phyloP scores from a whole-genome alignment of 2,888 invertebrate genomes.

The Muschampia plurimacula region DNA sequence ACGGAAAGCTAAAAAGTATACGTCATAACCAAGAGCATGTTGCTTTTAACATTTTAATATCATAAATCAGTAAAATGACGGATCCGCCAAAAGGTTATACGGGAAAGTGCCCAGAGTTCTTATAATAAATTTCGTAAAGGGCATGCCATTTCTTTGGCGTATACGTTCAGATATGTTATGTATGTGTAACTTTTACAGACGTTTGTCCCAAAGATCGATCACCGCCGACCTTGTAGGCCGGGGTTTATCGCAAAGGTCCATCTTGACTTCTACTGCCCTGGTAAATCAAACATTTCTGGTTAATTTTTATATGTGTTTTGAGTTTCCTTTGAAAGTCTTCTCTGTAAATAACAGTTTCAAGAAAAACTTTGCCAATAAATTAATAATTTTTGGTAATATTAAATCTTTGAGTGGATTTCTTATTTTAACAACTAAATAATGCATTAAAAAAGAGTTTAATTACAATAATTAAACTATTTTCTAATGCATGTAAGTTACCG shows the following conservation, averaged over 20 bases:
- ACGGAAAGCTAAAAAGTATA: not conserved
- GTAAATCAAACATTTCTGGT: conserved; percentile 7
- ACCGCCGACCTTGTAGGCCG: conserved; percentile 14
- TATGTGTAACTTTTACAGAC: not conserved
- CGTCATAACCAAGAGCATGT: not conserved
- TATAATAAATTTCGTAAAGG: conserved; percentile 33
- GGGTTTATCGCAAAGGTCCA: conserved; percentile 30
- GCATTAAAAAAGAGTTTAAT: too few relatives aligned
- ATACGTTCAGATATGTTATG: not conserved
- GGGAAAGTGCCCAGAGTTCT: conserved; percentile 28
- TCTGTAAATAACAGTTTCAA: not conserved
- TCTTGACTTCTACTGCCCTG: conserved; percentile 16
- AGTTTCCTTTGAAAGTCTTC: conserved; percentile 3
- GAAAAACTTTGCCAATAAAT: not conserved
- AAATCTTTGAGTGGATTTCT: not conserved
- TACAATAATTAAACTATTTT: too few relatives aligned
- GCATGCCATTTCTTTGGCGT: conserved; percentile 31
- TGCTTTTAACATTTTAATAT: conserved; percentile 27
- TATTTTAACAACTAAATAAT: too few relatives aligned
- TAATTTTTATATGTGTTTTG: not conserved
- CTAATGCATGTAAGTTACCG: too few relatives aligned
- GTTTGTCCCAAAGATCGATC: conserved; percentile 27
- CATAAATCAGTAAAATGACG: conserved; percentile 27
- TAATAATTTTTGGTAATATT: not conserved
- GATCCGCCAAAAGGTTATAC: conserved; percentile 25